Evolutionary conservation across 2,113 vertebrate genomes (phyloP).

Genomic region (Calonectris borealis): DNA sequence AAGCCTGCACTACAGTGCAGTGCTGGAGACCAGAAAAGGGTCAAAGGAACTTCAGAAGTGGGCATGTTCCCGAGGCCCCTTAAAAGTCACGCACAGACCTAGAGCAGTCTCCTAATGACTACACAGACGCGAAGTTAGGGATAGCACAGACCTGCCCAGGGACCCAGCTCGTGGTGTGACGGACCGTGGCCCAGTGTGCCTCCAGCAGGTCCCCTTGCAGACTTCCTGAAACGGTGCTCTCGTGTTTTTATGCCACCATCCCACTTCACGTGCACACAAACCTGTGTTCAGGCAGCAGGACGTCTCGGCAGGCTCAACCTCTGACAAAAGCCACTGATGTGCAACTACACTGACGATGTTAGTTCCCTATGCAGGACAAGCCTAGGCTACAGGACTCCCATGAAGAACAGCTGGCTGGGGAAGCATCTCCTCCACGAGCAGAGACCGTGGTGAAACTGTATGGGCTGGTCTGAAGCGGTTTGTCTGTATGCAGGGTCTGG

Average conservation of each 20-base stretch:
- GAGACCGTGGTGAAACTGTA: neutral
- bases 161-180: neutral
- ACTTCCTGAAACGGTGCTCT: neutral
- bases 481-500: neutral
- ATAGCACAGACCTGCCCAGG: neutral
- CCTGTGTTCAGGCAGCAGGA: neutral
- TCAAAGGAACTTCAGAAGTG: neutral
- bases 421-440: rapidly evolving
- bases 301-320: rapidly evolving
- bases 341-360: neutral
- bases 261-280: rapidly evolving
- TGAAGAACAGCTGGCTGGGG: neutral
- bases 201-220: neutral
- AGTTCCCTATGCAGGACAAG: rapidly evolving
- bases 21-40: neutral
- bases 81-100: too few relatives aligned
- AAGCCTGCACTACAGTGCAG: neutral
- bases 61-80: neutral
- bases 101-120: neutral
- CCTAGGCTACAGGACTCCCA: neutral
- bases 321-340: neutral
- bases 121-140: neutral
- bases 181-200: too few relatives aligned
- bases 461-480: neutral
- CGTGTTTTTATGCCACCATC: rapidly evolving